Evolutionary conservation across 2,797 vertebrate genomes (phyloP).

Genomic region (Halcyon smyrnensis): DNA sequence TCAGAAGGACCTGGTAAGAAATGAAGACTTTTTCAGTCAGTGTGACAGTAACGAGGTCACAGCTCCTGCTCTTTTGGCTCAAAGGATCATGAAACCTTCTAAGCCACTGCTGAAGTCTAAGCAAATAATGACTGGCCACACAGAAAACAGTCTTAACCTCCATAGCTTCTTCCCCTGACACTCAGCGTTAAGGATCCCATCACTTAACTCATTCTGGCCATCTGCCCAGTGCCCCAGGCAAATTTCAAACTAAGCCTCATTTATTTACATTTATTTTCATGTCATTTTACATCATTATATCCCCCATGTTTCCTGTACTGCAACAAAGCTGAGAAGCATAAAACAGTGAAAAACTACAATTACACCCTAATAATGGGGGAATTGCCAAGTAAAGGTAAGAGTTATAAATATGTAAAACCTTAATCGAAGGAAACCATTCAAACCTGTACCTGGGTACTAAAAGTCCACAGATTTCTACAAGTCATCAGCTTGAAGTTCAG

Average conservation of each 20-base stretch:
- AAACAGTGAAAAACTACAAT: slow-evolving; percentile 7
- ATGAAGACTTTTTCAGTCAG: not conserved
- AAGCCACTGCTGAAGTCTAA: slow-evolving; percentile 1
- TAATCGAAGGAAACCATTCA: not conserved
- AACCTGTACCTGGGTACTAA: not conserved
- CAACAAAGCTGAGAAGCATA: slow-evolving; percentile 17
- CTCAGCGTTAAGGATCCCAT: slow-evolving; percentile 65
- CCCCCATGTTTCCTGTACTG: slow-evolving; percentile 17
- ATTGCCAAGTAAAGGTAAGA: not conserved
- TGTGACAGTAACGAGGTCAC: not conserved
- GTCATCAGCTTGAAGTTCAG: not conserved
- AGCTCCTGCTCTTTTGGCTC: not conserved
- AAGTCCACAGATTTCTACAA: not conserved
- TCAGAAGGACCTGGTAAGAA: not conserved
- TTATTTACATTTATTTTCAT: slow-evolving; percentile 67
- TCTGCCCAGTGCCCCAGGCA: slow-evolving; percentile 26
- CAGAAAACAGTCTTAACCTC: slow-evolving; percentile 75
- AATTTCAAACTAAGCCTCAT: slow-evolving; percentile 57
- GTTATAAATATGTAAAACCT: not conserved
- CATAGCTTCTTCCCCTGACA: slow-evolving; percentile 69
- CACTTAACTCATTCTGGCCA: slow-evolving; percentile 48
- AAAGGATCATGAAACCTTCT: not conserved
- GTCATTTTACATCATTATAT: slow-evolving; percentile 36
- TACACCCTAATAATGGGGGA: not conserved
- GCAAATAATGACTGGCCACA: slow-evolving; percentile 66